These are phyloP conservation scores for Macaria liturata DNA, from an alignment of 2,888 invertebrate species.

Conservation along the genomic window DNA sequence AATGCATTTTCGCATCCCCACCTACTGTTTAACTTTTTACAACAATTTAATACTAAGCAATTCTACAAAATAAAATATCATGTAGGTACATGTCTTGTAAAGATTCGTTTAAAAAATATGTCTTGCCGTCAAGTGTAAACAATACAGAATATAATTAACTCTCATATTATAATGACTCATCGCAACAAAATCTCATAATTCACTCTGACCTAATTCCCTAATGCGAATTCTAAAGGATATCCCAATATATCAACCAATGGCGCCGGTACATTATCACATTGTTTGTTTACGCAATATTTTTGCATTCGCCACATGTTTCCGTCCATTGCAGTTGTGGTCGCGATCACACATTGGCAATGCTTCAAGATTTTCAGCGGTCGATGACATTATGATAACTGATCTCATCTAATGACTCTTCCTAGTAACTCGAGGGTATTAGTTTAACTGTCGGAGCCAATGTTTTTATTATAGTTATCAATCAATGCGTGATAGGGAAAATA, in stretches of 20 bases:
- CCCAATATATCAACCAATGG: slow-evolving; percentile 29
- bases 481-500: too few species aligned
- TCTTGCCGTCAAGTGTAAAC: too few species aligned
- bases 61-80: too few species aligned
- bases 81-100: too few species aligned
- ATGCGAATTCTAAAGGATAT: slow-evolving; percentile 29
- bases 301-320: slow-evolving; percentile 48
- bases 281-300: slow-evolving; percentile 45
- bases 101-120: too few species aligned
- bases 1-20: too few species aligned
- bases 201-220: slow-evolving; percentile 18
- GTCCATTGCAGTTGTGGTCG: slow-evolving; percentile 33
- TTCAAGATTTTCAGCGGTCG: slow-evolving; percentile 49
- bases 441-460: too few species aligned
- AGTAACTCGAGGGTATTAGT: neutral
- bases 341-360: slow-evolving; percentile 46
- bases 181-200: slow-evolving; percentile 10
- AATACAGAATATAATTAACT: too few species aligned
- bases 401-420: neutral
- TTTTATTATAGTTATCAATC: too few species aligned
- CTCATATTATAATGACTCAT: slow-evolving; percentile 1
- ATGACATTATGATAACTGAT: slow-evolving; percentile 41
- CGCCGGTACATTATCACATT: slow-evolving; percentile 32
- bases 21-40: too few species aligned
- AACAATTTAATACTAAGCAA: too few species aligned